These are phyloP conservation scores for Petromus typicus DNA, from an alignment of 2,113 vertebrate genomes.

Conservation along the genomic window DNA sequence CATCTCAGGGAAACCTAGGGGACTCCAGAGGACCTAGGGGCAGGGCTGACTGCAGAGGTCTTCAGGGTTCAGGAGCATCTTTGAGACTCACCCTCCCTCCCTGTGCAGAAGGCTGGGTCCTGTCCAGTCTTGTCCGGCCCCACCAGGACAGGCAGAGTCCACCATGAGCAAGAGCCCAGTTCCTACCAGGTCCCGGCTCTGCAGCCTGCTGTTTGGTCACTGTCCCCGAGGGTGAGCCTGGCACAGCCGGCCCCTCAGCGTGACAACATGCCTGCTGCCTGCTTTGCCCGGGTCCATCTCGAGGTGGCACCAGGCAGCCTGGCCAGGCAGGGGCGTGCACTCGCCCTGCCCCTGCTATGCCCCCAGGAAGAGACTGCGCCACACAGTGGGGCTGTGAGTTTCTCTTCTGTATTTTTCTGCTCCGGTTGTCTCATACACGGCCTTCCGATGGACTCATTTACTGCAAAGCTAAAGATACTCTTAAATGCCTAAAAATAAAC, in stretches of 20 bases:
- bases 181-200: neutral
- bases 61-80: neutral
- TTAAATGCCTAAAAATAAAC: constrained; percentile 86
- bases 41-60: neutral
- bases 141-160: too few species aligned
- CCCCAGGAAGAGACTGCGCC: fast-evolving
- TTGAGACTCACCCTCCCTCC: neutral
- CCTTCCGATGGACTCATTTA: constrained; percentile 83
- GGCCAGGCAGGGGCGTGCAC: neutral
- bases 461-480: constrained; percentile 84
- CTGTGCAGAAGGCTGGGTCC: neutral
- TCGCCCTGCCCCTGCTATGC: neutral
- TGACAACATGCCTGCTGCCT: neutral
- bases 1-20: neutral
- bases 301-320: neutral
- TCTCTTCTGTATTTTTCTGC: constrained; percentile 57
- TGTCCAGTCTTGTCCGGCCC: fast-evolving
- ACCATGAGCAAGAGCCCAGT: fast-evolving
- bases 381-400: neutral
- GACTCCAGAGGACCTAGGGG: neutral
- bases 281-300: fast-evolving
- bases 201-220: neutral
- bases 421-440: constrained; percentile 71
- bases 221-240: neutral
- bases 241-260: too few species aligned